These are phyloP conservation scores for Pelodytes ibericus DNA, from an alignment of 2,797 vertebrate genomes.

Conservation along the genomic window DNA sequence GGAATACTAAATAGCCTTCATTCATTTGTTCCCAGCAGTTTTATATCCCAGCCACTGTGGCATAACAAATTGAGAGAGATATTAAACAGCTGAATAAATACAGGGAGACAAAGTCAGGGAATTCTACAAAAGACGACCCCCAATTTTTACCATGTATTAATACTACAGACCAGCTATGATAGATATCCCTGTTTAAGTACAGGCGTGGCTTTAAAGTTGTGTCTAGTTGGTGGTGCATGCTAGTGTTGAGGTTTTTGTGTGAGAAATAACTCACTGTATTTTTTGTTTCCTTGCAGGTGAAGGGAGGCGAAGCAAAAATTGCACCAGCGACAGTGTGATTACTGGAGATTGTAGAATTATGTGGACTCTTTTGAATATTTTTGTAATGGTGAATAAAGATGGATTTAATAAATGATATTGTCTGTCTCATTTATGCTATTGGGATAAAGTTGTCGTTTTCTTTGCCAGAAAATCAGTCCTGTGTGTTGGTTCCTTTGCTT, in stretches of 20 bases:
- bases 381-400: slow-evolving; percentile 1
- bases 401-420: background rate
- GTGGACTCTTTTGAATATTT: background rate
- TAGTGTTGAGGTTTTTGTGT: background rate
- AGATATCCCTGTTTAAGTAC: background rate
- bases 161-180: background rate
- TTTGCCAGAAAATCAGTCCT: too few relatives aligned
- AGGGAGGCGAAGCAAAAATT: background rate
- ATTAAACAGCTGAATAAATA: too few relatives aligned
- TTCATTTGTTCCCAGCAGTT: too few relatives aligned
- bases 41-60: too few relatives aligned
- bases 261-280: background rate
- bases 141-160: too few relatives aligned
- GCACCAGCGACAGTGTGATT: background rate
- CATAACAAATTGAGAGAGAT: too few relatives aligned
- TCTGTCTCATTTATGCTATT: too few relatives aligned
- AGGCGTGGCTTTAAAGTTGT: background rate
- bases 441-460: too few relatives aligned
- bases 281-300: background rate
- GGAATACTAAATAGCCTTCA: too few relatives aligned
- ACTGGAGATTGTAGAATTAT: background rate
- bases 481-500: too few relatives aligned
- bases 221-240: background rate
- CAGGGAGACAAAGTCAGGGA: too few relatives aligned
- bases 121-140: too few relatives aligned